These are phyloP conservation scores for Ladona fulva DNA, from an alignment of 1,140 invertebrate species.

Conservation along the genomic window DNA sequence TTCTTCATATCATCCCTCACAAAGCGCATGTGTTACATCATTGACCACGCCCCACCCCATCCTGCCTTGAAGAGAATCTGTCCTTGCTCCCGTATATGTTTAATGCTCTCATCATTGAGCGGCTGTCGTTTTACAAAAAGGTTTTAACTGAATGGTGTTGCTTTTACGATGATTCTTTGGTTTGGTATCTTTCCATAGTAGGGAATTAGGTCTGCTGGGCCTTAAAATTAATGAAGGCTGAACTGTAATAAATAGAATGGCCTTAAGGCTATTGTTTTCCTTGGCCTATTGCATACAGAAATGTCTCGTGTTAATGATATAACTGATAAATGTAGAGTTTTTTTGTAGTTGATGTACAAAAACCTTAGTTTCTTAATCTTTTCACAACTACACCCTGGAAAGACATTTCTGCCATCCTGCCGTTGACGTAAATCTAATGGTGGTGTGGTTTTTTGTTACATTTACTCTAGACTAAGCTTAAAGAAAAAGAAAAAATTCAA, in stretches of 20 bases:
- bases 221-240: constrained; percentile 3
- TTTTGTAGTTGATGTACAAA: too few relatives aligned
- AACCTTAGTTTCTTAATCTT: too few relatives aligned
- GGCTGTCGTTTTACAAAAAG: neutral
- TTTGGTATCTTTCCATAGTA: neutral
- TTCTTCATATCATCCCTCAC: neutral
- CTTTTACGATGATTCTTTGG: neutral
- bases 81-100: neutral
- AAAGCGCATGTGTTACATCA: neutral
- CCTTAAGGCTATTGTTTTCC: neutral
- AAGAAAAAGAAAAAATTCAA: too few relatives aligned
- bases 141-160: neutral
- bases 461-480: too few relatives aligned
- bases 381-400: too few relatives aligned
- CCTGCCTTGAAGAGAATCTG: constrained; percentile 3
- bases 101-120: neutral
- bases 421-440: too few relatives aligned
- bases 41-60: neutral
- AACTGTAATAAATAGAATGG: neutral
- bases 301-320: too few relatives aligned
- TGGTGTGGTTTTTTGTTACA: too few relatives aligned
- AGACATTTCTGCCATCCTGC: too few relatives aligned
- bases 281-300: constrained; percentile 2
- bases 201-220: neutral
- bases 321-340: too few relatives aligned